Percentiles rank a stretch among this genome's conserved stretches.
Conservation (phyloP, 2,113 vertebrate genomes). For the Kryptolebias marmoratus region DNA sequence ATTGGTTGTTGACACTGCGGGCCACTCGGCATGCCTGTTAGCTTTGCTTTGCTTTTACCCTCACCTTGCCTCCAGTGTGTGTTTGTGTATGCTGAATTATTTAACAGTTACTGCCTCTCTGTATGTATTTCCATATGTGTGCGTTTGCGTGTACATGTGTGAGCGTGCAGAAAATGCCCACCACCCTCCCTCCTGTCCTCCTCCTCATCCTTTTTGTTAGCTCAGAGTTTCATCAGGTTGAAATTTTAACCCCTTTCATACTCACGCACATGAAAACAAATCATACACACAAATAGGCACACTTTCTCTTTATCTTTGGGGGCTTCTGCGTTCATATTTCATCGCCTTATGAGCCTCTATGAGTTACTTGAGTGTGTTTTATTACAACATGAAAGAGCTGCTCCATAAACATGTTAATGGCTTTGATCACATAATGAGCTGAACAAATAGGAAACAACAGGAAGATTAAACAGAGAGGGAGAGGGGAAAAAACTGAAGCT, state of each 20-base stretch:
- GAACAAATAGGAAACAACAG: conserved; percentile 76
- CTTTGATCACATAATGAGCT: conserved; percentile 77
- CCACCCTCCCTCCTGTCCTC: conserved; percentile 15
- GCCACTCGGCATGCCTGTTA: conserved; percentile 67
- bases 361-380: conserved; percentile 59
- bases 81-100: conserved; percentile 73
- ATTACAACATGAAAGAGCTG: conserved; percentile 68
- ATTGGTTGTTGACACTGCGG: conserved; percentile 74
- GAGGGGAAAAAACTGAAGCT: conserved; percentile 28
- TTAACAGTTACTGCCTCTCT: conserved; percentile 65
- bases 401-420: conserved; percentile 74
- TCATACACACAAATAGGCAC: conserved; percentile 14
- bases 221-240: conserved; percentile 50
- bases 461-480: conserved; percentile 63
- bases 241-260: conserved; percentile 38
- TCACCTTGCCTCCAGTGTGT: conserved; percentile 70
- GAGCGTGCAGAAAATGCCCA: conserved; percentile 31
- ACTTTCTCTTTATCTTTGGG: conserved; percentile 34
- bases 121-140: conserved; percentile 64
- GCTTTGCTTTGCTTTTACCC: conserved; percentile 69
- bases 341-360: conserved; percentile 53
- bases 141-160: conserved; percentile 32
- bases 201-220: conserved; percentile 46
- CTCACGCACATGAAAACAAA: conserved; percentile 6
- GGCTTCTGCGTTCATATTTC: conserved; percentile 58